Base-by-base conservation (phyloP, 2,113 vertebrate genomes). In the Notiomystis cincta region DNA sequence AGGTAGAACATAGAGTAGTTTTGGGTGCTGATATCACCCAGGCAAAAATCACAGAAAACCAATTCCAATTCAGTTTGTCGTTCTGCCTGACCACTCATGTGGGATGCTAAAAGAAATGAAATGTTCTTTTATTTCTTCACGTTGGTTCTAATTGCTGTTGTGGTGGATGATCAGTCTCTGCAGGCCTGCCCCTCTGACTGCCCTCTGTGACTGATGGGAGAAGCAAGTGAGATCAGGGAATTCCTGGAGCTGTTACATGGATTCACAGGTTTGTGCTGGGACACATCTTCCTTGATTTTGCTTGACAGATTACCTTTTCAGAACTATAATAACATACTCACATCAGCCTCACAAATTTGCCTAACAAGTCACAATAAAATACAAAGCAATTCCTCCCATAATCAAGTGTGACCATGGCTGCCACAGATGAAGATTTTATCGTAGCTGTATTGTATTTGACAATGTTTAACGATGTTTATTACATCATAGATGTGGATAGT, bases 381-480 rank as follows among this genome's bases (percentile, higher is more conserved):
- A 50, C 12, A 38, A 60, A 94, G 16, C 19, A 70, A 73, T 64
- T 86, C 50, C 15, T 61, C n/a, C 17, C 27, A 33, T 62, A 78
- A 58, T 40, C 24, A 50, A 79, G 33, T 13, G 23, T 67, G 60
- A 60, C 35, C 3, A 12, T 37, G 70, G 30, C 35, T 92, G 54
- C n/a, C 71, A 27, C 15, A 71, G 51, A 54, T 35, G 7, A 82
- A 87, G 76, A 64, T 56, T 93, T 92, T 91, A 38, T 88, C 20
- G 13, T 3, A n/a, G 25, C 16, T 83, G 5, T 53, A 22, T 64
- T 37, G 9, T 48, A 11, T 62, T 77, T 79, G 48, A 75, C 50
- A 77, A 42, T 9, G 19, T 75, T 91, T 72, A 70, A 75, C 37
- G 25, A 31, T 10, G 24, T 64, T 79, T 72, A 76, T 70, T 66